Conservation (phyloP, 1,140 invertebrate genomes). For the Carcinoscorpius rotundicauda region DNA sequence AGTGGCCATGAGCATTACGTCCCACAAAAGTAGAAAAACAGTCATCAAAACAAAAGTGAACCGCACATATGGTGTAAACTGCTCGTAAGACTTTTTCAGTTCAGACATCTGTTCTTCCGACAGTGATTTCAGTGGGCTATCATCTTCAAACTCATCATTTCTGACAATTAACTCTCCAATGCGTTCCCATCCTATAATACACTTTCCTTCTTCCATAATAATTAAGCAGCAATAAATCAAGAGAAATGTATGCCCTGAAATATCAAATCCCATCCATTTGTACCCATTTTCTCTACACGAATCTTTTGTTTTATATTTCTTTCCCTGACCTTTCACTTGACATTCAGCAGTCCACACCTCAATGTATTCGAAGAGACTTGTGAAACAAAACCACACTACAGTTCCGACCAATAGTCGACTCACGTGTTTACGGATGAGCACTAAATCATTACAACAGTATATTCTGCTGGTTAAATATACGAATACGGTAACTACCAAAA, state of each 20-base stretch:
- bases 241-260: slow-evolving; percentile 91
- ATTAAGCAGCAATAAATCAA: slow-evolving; percentile 82
- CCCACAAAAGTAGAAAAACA: slow-evolving; percentile 70
- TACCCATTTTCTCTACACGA: slow-evolving; percentile 56
- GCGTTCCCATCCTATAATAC: slow-evolving; percentile 77
- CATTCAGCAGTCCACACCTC: slow-evolving; percentile 75
- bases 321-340: slow-evolving; percentile 34
- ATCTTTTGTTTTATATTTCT: slow-evolving; percentile 39
- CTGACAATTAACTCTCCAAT: slow-evolving; percentile 62
- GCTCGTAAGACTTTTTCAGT: slow-evolving; percentile 55
- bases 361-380: slow-evolving; percentile 62
- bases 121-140: slow-evolving; percentile 47
- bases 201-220: slow-evolving; percentile 77
- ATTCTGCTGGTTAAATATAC: slow-evolving; percentile 64
- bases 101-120: slow-evolving; percentile 52
- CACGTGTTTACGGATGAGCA: slow-evolving; percentile 46
- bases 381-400: slow-evolving; percentile 76
- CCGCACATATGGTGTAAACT: slow-evolving; percentile 68
- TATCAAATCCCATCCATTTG: slow-evolving; percentile 84
- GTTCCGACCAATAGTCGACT: slow-evolving; percentile 70
- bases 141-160: slow-evolving; percentile 46
- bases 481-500: slow-evolving; percentile 60
- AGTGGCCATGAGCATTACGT: slow-evolving; percentile 80
- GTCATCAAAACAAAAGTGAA: slow-evolving; percentile 64
- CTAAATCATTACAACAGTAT: slow-evolving; percentile 59